Base-by-base conservation (phyloP, 2,797 vertebrate species). In the Pampus argenteus region DNA sequence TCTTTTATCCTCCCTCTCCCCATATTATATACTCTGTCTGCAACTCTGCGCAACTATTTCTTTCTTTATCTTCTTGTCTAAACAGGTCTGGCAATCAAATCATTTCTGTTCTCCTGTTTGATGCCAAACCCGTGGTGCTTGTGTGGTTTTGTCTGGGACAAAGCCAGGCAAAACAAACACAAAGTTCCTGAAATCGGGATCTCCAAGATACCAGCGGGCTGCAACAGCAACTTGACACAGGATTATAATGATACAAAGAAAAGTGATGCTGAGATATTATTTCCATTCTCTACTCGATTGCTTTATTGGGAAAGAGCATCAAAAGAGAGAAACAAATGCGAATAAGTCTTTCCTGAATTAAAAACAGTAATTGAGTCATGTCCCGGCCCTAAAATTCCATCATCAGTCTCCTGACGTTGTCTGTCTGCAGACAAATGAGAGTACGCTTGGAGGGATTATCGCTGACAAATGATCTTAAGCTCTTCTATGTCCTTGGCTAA, bases 51-150 rank as follows among this genome's bases (percentile, higher is more conserved):
- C 42, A 38, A 73, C 25, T 40, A 48, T 18, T 54, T 48, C 57
- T 60, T 22, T 66, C 52, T 65, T 68, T 71, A 69, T 81, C 68
- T 51, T 58, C 22, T 64, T 61, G 62, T 82, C 52, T 64, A 55
- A 74, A 84, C 55, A 83, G 69, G 71, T 74, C 60, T 54, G 54
- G 63, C 69, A 76, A 83, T 89, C 77, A 86, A 88, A 81, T 81
- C 5, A 71, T 74, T 70, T 76, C 44, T 69, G 59, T 68, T 73
- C 42, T 58, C n/a, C 58, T 49, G 77, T 86, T 77, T 85, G 79
- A 86, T 78, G 74, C 50, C 1, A 49, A 52, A 48, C 25, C 56
- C 26, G 50, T 55, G 9, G 26, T 23, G 52, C 66, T 44, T 18
- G 23, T 54, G 73, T 66, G 66, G 67, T 76, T 86, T 69, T 4